Percentiles rank a stretch among this genome's conserved stretches.
phyloP scores from a whole-genome alignment of 2,113 vertebrate species.

The Capricornis sumatraensis region DNA sequence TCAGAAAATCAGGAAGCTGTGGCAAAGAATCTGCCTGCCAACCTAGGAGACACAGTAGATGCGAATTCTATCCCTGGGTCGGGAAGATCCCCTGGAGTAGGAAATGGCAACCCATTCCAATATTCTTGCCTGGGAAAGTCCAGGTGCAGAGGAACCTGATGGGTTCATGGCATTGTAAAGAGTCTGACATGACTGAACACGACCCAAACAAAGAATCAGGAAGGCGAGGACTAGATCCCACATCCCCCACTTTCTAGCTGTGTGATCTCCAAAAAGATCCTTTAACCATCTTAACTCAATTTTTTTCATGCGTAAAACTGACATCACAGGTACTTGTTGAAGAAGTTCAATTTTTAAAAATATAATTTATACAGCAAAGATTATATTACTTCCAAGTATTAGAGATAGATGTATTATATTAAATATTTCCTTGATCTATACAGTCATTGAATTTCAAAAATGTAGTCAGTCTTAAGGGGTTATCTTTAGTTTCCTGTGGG shows the following conservation, averaged over 20 bases:
- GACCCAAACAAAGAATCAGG: neutral
- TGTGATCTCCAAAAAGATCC: neutral
- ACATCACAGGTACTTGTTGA: neutral
- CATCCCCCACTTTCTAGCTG: neutral
- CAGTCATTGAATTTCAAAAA: neutral
- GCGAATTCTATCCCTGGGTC: rapidly evolving
- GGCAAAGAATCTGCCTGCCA: neutral
- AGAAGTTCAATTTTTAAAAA: neutral
- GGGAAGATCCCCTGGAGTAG: neutral
- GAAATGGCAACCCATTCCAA: neutral
- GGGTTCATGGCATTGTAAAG: neutral
- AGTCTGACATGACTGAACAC: neutral
- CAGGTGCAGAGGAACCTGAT: neutral
- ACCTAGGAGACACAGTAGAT: neutral
- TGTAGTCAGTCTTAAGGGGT: neutral
- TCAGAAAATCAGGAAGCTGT: neutral
- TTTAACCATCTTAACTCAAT: neutral
- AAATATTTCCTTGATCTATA: neutral
- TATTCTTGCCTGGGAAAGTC: neutral
- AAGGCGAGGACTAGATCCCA: neutral
- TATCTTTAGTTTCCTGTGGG: neutral
- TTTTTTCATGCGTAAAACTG: neutral
- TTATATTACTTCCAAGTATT: neutral
- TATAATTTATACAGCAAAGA: neutral
- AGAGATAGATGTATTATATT: neutral